Conservation (phyloP, 2,797 vertebrate genomes). For the Thunnus albacares region DNA sequence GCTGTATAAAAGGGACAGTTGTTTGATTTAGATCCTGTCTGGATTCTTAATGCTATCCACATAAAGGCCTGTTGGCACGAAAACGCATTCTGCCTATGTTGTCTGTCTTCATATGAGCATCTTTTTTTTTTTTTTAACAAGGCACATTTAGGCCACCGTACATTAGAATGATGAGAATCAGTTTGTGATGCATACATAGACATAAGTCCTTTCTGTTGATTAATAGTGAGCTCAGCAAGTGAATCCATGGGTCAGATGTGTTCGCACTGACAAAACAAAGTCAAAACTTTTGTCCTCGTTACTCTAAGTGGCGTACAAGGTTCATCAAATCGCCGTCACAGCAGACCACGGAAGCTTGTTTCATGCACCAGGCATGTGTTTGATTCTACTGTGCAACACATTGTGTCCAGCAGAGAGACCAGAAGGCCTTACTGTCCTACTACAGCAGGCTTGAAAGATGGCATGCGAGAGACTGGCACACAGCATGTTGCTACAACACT, state of each 20-base stretch:
- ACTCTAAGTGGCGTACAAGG: too few species aligned
- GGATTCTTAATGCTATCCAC: constrained; percentile 33
- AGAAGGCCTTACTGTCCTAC: neutral
- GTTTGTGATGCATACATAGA: neutral
- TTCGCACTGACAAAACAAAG: neutral
- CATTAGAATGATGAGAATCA: neutral
- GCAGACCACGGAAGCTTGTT: neutral
- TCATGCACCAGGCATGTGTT: too few species aligned
- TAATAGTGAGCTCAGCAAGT: too few species aligned
- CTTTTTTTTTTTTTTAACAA: neutral
- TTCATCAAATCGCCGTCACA: neutral
- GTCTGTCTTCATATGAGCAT: neutral
- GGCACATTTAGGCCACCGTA: neutral
- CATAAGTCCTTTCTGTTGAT: neutral
- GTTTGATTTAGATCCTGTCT: constrained; percentile 44
- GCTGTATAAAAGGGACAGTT: constrained; percentile 45
- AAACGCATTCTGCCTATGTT: constrained; percentile 19
- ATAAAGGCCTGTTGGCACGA: constrained; percentile 48
- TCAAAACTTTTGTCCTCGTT: neutral
- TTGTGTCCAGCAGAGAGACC: neutral
- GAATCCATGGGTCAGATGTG: neutral
- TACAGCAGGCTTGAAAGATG: neutral
- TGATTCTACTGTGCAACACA: neutral
- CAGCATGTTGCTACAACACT: constrained; percentile 1
- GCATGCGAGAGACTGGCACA: neutral